A percentile compares a stretch with the other conserved stretches of the same genome.
These are phyloP conservation scores for Artibeus jamaicensis DNA, from an alignment of 2,797 vertebrate genomes.

Conservation along the genomic window DNA sequence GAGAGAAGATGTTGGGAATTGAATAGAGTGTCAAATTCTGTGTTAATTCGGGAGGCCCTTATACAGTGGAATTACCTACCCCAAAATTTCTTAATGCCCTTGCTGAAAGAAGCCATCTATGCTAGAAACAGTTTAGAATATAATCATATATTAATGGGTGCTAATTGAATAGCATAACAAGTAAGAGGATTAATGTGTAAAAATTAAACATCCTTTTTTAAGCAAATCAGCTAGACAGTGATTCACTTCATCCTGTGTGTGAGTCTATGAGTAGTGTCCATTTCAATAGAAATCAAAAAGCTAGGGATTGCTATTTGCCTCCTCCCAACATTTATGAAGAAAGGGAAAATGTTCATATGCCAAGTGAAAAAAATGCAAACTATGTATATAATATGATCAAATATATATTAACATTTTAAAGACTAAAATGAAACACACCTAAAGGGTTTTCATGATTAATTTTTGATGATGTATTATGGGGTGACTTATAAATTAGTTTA, in stretches of 20 bases:
- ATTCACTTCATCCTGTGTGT: not conserved
- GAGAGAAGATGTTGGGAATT: not conserved
- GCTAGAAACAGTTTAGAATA: not conserved
- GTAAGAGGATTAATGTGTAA: conserved; percentile 17
- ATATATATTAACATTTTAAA: not conserved
- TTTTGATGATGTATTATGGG: not conserved
- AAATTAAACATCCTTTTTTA: conserved; percentile 37
- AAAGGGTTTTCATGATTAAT: not conserved
- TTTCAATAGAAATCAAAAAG: conserved; percentile 5
- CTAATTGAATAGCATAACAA: not conserved
- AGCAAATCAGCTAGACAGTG: not conserved
- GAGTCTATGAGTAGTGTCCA: not conserved
- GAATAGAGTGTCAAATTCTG: not conserved
- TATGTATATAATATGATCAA: not conserved
- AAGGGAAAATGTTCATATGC: not conserved
- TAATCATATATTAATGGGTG: not conserved
- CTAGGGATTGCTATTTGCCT: not conserved
- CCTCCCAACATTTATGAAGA: not conserved
- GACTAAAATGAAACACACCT: not conserved
- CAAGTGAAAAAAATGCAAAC: not conserved
- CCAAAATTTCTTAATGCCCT: not conserved
- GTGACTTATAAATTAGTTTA: not conserved
- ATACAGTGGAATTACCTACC: not conserved
- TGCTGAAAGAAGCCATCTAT: not conserved
- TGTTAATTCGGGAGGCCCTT: not conserved